Evolutionary conservation across 2,888 invertebrate genomes (phyloP), one percentile per base, ranked within the genome.

Genomic region (Melieria omissa): DNA sequence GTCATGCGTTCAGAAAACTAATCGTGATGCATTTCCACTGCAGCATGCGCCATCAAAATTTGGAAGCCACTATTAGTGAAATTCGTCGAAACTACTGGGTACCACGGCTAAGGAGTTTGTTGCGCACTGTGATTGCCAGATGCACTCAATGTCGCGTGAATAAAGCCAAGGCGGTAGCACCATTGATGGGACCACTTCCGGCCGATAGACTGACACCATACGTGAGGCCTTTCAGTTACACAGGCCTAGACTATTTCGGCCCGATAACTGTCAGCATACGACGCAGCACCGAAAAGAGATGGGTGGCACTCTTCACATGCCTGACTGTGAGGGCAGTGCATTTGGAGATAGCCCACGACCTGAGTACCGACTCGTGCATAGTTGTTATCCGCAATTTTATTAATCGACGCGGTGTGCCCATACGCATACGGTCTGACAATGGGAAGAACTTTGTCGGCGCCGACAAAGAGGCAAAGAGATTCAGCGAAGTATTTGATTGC

Each of bases 111-210:
- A 61, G 75, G 29, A 14, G 47, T 6, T 8, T 74, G 5, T 49
- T 77, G 12, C 71, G 68, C 49, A 12, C n/a, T 8, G 49, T 72
- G 9, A 66, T 57, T 42, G 10, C 45, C 8, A 61, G 57, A 0
- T 76, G 76, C 14, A 46, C 41, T 16, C 49, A 55, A 7, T 77
- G 75, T 46, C 72, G 52, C 67, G 65, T 61, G 9, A 45, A 52
- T 3, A 66, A 65, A 9, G 71, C 64, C 10, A 68, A n/a, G 1
- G 73, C 78, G 6, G 63, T 57, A 5, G 41, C 70, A 0, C 76
- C 78, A 10, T 8, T 75, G 12, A 78, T 79, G 78, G 73, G 72
- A 0, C 54, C 69, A 16, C 45, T 70, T 29, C 68, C 72, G 4
- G n/a, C 49, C 3, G 73, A 73, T 62, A 54, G 71, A 65, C 68